A percentile compares a stretch with the other conserved stretches of the same genome.
Conservation (phyloP, 1,140 invertebrate genomes). For the Hylyphantes graminicola region DNA sequence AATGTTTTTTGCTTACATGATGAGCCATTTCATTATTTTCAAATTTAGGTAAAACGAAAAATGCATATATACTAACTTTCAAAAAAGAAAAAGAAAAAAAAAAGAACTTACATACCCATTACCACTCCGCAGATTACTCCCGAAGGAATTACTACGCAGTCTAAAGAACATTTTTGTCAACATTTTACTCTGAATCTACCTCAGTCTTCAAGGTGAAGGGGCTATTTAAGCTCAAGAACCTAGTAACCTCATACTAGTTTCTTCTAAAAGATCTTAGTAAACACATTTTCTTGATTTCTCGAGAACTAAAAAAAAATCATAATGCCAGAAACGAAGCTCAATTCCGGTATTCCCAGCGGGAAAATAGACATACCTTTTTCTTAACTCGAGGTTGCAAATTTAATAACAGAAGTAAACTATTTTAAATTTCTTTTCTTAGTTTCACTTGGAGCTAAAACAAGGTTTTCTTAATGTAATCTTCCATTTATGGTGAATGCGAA, state of each 20-base stretch:
- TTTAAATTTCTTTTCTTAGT: conserved; percentile 18
- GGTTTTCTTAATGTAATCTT: conserved; percentile 29
- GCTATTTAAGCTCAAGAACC: too few species aligned
- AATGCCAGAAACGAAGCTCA: background rate
- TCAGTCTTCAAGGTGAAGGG: too few species aligned
- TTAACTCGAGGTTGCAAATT: conserved; percentile 18
- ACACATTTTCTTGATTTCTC: conserved; percentile 3
- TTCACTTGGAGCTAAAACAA: conserved; percentile 6
- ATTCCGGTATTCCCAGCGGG: background rate
- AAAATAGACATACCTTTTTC: conserved; percentile 1
- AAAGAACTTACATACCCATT: too few species aligned
- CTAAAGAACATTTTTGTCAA: too few species aligned
- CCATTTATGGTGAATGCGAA: conserved; percentile 29
- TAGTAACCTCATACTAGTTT: conserved; percentile 24
- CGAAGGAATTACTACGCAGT: too few species aligned
- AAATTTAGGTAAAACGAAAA: too few species aligned
- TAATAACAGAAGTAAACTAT: conserved; percentile 23
- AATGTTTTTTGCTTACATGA: too few species aligned
- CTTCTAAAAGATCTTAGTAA: conserved; percentile 15
- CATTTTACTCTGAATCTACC: too few species aligned
- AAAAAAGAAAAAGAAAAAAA: too few species aligned
- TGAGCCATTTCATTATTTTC: too few species aligned
- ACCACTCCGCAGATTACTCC: too few species aligned
- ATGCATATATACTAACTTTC: too few species aligned
- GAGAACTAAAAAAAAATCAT: background rate